phyloP scores from a whole-genome alignment of 2,888 invertebrate species.

The Asteroscopus sphinx region DNA sequence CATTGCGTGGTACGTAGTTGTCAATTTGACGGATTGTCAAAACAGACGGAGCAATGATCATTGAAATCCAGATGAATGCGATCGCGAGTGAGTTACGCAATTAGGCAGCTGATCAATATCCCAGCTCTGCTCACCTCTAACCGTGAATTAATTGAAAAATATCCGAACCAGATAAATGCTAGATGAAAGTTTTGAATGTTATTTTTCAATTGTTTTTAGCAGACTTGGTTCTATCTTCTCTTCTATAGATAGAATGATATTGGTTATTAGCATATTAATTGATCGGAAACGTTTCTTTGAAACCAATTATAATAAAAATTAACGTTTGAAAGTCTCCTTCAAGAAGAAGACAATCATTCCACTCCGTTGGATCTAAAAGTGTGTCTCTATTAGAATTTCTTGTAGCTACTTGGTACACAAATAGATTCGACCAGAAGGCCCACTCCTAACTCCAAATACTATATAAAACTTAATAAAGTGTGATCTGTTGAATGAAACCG shows the following conservation, averaged over 20 bases:
- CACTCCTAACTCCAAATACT: background rate
- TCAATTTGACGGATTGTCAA: too few species aligned
- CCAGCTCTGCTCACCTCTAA: background rate
- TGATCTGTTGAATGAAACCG: too few species aligned
- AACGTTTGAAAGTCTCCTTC: conserved; percentile 2
- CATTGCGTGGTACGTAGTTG: too few species aligned
- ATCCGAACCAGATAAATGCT: background rate
- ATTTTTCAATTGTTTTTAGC: background rate
- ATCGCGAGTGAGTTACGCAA: too few species aligned
- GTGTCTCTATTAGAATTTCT: conserved; percentile 36
- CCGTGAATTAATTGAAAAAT: conserved; percentile 15
- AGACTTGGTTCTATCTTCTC: background rate
- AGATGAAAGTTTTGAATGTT: conserved; percentile 1
- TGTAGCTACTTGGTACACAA: background rate
- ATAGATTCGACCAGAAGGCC: conserved; percentile 7
- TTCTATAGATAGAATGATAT: background rate
- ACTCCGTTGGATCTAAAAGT: conserved; percentile 20
- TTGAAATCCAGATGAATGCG: too few species aligned
- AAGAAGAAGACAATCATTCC: conserved; percentile 23
- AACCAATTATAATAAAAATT: background rate
- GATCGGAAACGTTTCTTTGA: conserved; percentile 6
- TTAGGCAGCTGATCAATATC: conserved; percentile 3
- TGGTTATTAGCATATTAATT: conserved; percentile 23
- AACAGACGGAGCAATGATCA: too few species aligned
- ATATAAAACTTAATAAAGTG: too few species aligned